phyloP scores from a whole-genome alignment of 2,888 invertebrate species.

The Synanthedon vespiformis region DNA sequence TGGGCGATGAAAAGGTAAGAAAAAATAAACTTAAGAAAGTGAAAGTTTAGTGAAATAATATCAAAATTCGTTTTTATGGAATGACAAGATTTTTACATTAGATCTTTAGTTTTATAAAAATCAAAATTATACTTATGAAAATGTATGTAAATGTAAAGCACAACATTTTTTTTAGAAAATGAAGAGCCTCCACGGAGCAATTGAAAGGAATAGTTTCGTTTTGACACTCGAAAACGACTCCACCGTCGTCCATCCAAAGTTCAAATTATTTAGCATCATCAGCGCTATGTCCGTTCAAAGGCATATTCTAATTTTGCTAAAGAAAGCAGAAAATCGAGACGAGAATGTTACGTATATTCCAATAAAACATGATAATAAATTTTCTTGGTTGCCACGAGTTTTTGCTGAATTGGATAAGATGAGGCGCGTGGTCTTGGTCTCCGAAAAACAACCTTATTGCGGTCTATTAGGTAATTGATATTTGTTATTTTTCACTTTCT shows the following conservation, averaged over 20 bases:
- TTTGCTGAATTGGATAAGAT: constrained; percentile 24
- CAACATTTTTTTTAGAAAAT: constrained; percentile 25
- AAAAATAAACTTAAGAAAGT: no score
- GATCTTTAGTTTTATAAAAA: no score
- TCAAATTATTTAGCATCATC: constrained; percentile 22
- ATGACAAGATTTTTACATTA: no score
- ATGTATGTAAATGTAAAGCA: background rate
- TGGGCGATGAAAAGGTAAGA: constrained; percentile 25
- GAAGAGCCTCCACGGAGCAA: constrained; percentile 13
- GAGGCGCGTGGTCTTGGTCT: constrained; percentile 26
- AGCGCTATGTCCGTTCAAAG: constrained; percentile 27
- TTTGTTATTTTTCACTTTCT: background rate
- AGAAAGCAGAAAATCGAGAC: constrained; percentile 13
- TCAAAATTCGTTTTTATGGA: no score
- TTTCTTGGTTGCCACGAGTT: constrained; percentile 28
- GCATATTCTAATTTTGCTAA: constrained; percentile 25
- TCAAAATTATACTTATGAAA: no score
- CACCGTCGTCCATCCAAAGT: constrained; percentile 16
- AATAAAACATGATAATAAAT: constrained; percentile 24
- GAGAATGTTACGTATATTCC: constrained; percentile 21
- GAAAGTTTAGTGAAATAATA: no score
- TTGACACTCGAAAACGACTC: constrained; percentile 24
- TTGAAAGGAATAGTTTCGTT: constrained; percentile 23
- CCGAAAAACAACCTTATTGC: constrained; percentile 29
- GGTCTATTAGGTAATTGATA: constrained; percentile 27